A percentile compares a stretch with the other conserved stretches of the same genome.
These are phyloP conservation scores for Peromyscus melanophrys DNA, from an alignment of 2,797 vertebrate genomes.

Conservation along the genomic window DNA sequence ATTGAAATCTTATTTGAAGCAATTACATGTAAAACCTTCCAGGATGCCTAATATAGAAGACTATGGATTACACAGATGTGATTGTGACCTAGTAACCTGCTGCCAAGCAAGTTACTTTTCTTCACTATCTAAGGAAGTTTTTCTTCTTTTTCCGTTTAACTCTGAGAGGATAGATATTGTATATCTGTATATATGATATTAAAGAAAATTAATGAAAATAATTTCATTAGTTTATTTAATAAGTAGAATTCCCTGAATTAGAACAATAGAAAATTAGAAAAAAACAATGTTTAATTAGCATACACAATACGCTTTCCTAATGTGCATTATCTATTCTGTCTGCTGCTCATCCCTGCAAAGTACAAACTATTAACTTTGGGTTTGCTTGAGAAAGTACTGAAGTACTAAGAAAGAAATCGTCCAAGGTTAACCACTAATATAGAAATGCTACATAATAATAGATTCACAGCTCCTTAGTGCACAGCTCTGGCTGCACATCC, in stretches of 20 bases:
- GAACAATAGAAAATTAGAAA: neutral
- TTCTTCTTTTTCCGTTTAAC: neutral
- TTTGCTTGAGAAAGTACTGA: neutral
- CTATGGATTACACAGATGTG: neutral
- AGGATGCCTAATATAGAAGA: neutral
- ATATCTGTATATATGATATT: neutral
- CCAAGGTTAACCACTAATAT: neutral
- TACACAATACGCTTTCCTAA: neutral
- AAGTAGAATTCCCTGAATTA: neutral
- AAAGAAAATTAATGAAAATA: neutral
- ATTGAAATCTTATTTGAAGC: neutral
- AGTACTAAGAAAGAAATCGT: neutral
- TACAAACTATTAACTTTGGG: neutral
- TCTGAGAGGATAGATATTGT: neutral
- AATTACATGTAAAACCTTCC: neutral
- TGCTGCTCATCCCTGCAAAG: neutral
- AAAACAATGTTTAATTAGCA: neutral
- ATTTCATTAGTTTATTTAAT: neutral
- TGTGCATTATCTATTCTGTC: neutral
- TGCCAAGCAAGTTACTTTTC: neutral
- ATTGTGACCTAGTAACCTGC: neutral
- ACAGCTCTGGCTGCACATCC: neutral
- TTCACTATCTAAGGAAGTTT: neutral
- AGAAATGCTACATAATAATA: neutral
- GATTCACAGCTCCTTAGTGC: neutral